Base-by-base conservation (phyloP, 2,888 invertebrate species). In the Lucinisca nassula region DNA sequence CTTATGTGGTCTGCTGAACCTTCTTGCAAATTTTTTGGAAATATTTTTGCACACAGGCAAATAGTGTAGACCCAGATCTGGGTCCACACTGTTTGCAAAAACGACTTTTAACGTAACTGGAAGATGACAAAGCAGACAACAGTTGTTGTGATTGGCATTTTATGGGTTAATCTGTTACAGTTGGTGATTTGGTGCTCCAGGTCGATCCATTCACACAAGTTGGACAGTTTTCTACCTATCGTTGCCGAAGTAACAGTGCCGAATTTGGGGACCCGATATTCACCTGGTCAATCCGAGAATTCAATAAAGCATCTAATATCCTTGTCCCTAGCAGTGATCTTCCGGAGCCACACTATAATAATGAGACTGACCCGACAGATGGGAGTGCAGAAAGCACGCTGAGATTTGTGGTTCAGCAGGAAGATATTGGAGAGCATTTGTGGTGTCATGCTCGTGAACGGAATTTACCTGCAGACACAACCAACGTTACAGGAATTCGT, bases 251-350 rank as follows among this genome's bases (percentile, higher is more conserved):
- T 35, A 45, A 45, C 17, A 12, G 10, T 8, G n/a, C 24, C 6
- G 85, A 80, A 27, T 49, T 6, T 0, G 81, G 85, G 1, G 81
- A 85, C 21, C 85, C 85, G 0, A 58, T 40, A 10, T 51, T 85
- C 38, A 4, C 30, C 3, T 85, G 85, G 85, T 40, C 35, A 10
- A 61, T 85, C 24, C 32, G 30, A 24, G 24, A n/a, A 27, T 27
- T 17, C 17, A 45, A 14, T 45, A 30, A 40, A 17, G 32, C 40
- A 73, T 21, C 55, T 12, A 30, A n/a, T 35, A 38, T 49, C 14
- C 27, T 27, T n/a, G 70, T 35, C 30, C 1, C 27, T 1, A 70
- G 24, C 21, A 61, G 27, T 30, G 24, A 70, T 35, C 21, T 76
- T 21, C 12, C 73, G 4, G 27, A 35, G 30, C n/a, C 32, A 17